Evolutionary conservation across 2,888 invertebrate species (phyloP).

Genomic region (Abscondita cerata): DNA sequence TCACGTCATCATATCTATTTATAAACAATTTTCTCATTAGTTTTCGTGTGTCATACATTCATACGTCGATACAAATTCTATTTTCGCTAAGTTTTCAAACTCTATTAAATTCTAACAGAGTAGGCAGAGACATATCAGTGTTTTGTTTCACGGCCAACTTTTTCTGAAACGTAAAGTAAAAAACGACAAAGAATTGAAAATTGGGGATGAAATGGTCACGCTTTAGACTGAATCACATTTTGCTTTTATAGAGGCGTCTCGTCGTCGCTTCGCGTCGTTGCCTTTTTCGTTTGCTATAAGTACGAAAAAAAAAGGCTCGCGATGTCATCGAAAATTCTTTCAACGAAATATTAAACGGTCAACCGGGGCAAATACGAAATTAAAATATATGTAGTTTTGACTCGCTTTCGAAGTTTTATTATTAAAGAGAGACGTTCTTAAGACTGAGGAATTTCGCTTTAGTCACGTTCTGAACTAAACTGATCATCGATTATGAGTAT

Average conservation of each 20-base stretch:
- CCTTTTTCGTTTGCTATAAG: too few species aligned
- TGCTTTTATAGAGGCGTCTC: constrained; percentile 25
- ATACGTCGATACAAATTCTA: too few species aligned
- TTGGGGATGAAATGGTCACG: constrained; percentile 26
- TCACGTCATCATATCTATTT: too few species aligned
- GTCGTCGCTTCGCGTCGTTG: constrained; percentile 7
- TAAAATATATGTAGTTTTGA: constrained; percentile 19
- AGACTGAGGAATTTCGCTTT: constrained; percentile 37
- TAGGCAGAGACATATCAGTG: too few species aligned
- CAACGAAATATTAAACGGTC: not conserved
- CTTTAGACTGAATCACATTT: constrained; percentile 23
- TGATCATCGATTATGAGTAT: constrained; percentile 46
- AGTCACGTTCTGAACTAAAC: constrained; percentile 43
- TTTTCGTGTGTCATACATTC: too few species aligned
- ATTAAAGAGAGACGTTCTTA: constrained; percentile 27
- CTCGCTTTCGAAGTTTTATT: constrained; percentile 27
- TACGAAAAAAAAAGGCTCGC: too few species aligned
- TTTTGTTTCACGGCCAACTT: too few species aligned
- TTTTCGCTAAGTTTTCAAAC: too few species aligned
- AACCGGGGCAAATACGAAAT: constrained; percentile 18
- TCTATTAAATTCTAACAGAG: too few species aligned
- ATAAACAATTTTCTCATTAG: too few species aligned
- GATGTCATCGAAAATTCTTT: too few species aligned
- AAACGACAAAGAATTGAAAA: constrained; percentile 12
- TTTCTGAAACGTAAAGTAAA: not conserved